Conservation (phyloP, 2,113 vertebrate species). For the Gulo gulo region DNA sequence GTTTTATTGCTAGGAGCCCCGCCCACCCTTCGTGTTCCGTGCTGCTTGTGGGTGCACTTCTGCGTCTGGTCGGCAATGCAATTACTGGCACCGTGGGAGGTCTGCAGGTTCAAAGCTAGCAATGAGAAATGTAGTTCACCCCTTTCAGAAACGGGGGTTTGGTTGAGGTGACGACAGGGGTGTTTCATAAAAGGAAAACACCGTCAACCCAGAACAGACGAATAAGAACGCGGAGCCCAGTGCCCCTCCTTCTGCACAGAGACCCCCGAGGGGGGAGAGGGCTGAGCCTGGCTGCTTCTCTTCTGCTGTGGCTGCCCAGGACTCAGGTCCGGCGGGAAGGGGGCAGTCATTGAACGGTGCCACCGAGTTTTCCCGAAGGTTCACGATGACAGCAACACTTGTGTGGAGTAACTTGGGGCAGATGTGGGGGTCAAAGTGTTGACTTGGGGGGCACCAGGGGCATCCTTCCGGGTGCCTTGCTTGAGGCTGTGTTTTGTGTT, state of each 20-base stretch:
- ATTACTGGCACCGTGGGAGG: constrained; percentile 85
- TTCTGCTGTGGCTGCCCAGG: neutral
- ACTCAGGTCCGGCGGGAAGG: constrained; percentile 49
- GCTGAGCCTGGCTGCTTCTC: neutral
- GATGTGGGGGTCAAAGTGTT: constrained; percentile 60
- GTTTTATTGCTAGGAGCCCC: constrained; percentile 78
- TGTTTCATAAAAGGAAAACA: neutral
- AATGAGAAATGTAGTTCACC: constrained; percentile 78
- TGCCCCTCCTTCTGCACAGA: constrained; percentile 57
- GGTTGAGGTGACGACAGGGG: constrained; percentile 14
- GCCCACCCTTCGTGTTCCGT: constrained; percentile 75
- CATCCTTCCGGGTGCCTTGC: rapidly evolving
- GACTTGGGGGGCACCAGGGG: no score
- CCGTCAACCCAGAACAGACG: neutral
- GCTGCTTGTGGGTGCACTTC: constrained; percentile 79
- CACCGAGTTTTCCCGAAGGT: constrained; percentile 65
- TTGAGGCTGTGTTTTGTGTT: neutral
- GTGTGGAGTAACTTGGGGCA: constrained; percentile 62
- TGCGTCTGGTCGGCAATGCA: constrained; percentile 82
- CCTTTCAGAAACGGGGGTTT: constrained; percentile 76
- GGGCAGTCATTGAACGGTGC: constrained; percentile 24
- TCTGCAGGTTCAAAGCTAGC: constrained; percentile 83
- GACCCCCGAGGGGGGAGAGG: neutral
- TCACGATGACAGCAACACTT: constrained; percentile 72
- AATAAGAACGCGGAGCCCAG: neutral